These are phyloP conservation scores for Tachysurus fulvidraco DNA, from an alignment of 2,113 vertebrate genomes.

Conservation along the genomic window DNA sequence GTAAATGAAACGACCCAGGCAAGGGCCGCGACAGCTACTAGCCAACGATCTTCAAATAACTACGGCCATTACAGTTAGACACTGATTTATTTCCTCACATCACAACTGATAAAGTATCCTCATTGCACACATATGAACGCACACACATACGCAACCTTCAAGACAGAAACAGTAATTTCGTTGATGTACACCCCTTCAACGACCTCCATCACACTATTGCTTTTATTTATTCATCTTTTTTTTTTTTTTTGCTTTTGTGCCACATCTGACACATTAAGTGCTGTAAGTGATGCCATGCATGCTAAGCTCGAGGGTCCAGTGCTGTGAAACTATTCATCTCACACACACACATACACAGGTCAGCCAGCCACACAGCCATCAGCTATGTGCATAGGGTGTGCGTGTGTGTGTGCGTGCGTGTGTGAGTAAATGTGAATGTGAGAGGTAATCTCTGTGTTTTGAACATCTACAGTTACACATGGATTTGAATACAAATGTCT, in stretches of 20 bases:
- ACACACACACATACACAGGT: constrained; percentile 18
- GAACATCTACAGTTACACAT: constrained; percentile 16
- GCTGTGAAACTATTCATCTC: constrained; percentile 44
- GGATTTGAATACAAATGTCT: constrained; percentile 25
- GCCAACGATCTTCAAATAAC: constrained; percentile 31
- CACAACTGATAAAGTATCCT: constrained; percentile 42
- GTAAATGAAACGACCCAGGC: constrained; percentile 12
- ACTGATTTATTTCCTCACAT: constrained; percentile 20
- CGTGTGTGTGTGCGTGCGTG: constrained; percentile 5
- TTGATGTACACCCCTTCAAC: constrained; percentile 45
- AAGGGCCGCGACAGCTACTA: not conserved
- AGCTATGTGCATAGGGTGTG: constrained; percentile 6
- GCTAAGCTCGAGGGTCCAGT: constrained; percentile 39
- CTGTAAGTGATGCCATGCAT: constrained; percentile 40
- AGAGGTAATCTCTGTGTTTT: constrained; percentile 15
- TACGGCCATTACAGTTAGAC: constrained; percentile 1
- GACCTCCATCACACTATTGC: constrained; percentile 37
- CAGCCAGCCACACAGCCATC: constrained; percentile 2
- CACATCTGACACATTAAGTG: constrained; percentile 39
- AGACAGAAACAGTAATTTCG: constrained; percentile 15
- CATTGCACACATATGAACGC: not conserved
- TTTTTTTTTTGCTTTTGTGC: constrained; percentile 19
- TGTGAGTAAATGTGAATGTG: constrained; percentile 1
- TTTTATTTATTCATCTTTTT: constrained; percentile 40
- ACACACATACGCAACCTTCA: constrained; percentile 13